Evolutionary conservation across 2,888 invertebrate species (phyloP), one percentile per base, ranked within the genome.

Genomic region (Macrosiphum euphorbiae): DNA sequence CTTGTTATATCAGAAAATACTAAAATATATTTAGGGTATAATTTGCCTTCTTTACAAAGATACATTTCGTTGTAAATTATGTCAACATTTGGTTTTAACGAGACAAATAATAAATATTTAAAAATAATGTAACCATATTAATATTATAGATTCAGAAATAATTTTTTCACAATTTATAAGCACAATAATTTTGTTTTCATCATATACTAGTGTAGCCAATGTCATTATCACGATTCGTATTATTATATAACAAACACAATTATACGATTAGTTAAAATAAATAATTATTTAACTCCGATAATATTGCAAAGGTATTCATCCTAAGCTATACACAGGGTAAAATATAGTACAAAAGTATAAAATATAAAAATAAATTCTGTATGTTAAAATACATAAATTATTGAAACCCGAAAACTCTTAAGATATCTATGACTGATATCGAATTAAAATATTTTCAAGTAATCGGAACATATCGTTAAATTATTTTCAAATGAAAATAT

Each of bases 1-100:
- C 3, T 50, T 44, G n/a, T 90, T 50, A 67, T 90, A 50, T 78
- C n/a, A n/a, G 35, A 50, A 78, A 90, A 67, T n/a, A 90, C 16
- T 28, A 67, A 55, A 1, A 86, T 86, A 47, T 86, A 86, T 86
- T 13, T 44, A 47, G 47, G 5, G 13, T 13, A 47, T 86, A 86
- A 86, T 28, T 86, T 44, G 13, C 5, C 28, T 44, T 26, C 1
- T 47, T 47, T 47, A 35, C n/a, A 78, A 78, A 0, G 67, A 35
- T 20, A 78, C 35, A 20, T 35, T 47, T 26, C 4, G 44, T 26
- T 28, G 44, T 86, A 47, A 47, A 86, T 28, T 44, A 85, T 85
- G 11, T 85, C 41, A 85, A 10, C 11, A 11, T 85, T 85, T 44
- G 10, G 26, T 26, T 28, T 85, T 13, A 86, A 28, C 44, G n/a